Evolutionary conservation across 2,113 vertebrate species (phyloP).

Genomic region (Psilopogon haemacephalus): DNA sequence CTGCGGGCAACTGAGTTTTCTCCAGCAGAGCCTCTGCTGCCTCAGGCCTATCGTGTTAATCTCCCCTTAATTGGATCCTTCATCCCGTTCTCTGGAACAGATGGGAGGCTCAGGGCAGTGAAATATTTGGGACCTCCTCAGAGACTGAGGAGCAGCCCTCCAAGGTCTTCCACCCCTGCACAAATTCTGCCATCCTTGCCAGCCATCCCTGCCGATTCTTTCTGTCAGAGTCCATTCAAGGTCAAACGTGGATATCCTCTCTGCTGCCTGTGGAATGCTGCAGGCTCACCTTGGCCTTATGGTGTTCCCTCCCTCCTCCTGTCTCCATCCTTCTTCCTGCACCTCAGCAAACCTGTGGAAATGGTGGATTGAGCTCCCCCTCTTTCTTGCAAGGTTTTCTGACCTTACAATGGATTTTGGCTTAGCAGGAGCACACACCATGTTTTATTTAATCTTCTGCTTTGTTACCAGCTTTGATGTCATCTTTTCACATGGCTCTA

Average conservation of each 20-base stretch:
- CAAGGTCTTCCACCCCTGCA: background rate
- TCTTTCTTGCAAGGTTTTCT: background rate
- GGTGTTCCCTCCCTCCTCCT: background rate
- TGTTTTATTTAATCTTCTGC: background rate
- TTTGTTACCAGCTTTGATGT: background rate
- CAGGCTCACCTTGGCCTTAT: background rate
- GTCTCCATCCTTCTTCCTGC: background rate
- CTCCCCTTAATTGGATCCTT: constrained; percentile 48
- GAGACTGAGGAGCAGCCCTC: background rate
- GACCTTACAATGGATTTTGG: background rate
- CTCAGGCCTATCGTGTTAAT: background rate
- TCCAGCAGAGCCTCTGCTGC: constrained; percentile 18
- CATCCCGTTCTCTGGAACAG: background rate
- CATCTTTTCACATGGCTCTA: background rate
- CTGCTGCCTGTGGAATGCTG: background rate
- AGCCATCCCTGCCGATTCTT: rapidly evolving
- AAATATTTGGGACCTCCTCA: background rate
- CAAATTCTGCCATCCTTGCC: rapidly evolving
- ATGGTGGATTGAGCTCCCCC: background rate
- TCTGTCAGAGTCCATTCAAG: background rate
- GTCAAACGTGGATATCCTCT: background rate
- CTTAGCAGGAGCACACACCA: background rate
- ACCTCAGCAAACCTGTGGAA: background rate
- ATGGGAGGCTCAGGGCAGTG: constrained; percentile 21
- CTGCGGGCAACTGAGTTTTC: constrained; percentile 2